Evolutionary conservation across 2,888 invertebrate genomes (phyloP).

Genomic region (Heliconius ethilla): DNA sequence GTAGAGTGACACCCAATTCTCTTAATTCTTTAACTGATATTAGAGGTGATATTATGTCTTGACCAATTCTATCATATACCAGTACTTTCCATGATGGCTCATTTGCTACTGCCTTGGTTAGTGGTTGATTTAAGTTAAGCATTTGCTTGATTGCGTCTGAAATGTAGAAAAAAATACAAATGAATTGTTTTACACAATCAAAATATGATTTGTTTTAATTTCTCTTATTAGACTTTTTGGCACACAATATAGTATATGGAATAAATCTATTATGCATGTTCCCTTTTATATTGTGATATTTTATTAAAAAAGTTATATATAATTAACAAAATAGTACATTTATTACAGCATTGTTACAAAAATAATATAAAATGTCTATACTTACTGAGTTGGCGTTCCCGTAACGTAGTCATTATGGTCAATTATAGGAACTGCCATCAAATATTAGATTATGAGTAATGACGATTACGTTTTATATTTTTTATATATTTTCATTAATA

Average conservation of each 20-base stretch:
- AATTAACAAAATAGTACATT: background rate
- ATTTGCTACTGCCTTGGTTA: constrained; percentile 87
- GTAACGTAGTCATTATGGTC: constrained; percentile 83
- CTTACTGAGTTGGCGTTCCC: constrained; percentile 88
- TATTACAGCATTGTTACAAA: background rate
- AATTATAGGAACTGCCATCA: constrained; percentile 51
- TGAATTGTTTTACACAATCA: background rate
- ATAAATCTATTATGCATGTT: no score
- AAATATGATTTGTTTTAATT: background rate
- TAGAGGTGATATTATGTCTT: constrained; percentile 98
- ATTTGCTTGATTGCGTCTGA: constrained; percentile 96
- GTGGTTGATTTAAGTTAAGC: constrained; percentile 94
- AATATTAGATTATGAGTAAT: constrained; percentile 39
- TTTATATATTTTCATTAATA: constrained; percentile 21
- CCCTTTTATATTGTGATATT: no score
- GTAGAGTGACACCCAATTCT: constrained; percentile 97
- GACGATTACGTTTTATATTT: background rate
- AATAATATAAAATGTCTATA: background rate
- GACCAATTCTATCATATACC: constrained; percentile 97
- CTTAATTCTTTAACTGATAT: constrained; percentile 97
- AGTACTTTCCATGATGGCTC: constrained; percentile 98
- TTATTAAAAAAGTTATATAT: background rate
- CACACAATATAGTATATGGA: background rate
- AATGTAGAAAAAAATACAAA: constrained; percentile 52
- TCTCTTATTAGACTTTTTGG: background rate